A percentile compares a stretch with the other conserved stretches of the same genome.
Conservation (phyloP, 2,113 vertebrate genomes). For the Charina bottae region DNA sequence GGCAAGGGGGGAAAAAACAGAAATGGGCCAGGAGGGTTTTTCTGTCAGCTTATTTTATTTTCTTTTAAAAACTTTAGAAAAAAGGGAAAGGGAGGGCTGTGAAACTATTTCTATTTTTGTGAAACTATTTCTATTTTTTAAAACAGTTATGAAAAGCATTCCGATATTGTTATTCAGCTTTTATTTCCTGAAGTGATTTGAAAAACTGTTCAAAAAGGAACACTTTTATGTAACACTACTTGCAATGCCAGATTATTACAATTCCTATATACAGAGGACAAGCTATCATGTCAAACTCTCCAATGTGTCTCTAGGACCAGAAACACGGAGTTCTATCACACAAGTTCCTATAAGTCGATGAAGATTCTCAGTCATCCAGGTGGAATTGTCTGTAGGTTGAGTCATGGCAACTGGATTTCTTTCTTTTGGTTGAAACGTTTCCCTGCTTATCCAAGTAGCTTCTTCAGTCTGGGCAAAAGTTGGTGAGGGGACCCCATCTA, state of each 20-base stretch:
- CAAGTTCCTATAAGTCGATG: too few relatives aligned
- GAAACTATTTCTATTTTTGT: too few relatives aligned
- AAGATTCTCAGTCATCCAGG: too few relatives aligned
- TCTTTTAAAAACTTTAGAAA: neutral
- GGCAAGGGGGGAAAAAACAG: neutral
- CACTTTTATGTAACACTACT: neutral
- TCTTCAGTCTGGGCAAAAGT: too few relatives aligned
- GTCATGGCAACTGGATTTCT: too few relatives aligned
- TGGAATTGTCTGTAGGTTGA: too few relatives aligned
- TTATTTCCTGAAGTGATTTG: neutral
- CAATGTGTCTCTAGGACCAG: neutral
- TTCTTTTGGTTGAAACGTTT: too few relatives aligned
- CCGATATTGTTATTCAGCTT: neutral
- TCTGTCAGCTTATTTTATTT: neutral
- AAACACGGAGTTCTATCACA: too few relatives aligned
- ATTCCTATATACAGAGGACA: neutral
- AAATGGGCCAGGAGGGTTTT: neutral
- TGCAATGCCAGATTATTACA: neutral
- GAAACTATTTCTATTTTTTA: too few relatives aligned
- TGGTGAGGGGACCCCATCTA: too few relatives aligned
- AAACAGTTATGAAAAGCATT: neutral
- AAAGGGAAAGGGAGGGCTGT: neutral
- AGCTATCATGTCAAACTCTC: neutral
- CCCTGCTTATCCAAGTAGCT: too few relatives aligned
- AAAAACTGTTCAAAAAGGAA: neutral